Evolutionary conservation across 2,797 vertebrate species (phyloP).

Genomic region (Gouania willdenowi): DNA sequence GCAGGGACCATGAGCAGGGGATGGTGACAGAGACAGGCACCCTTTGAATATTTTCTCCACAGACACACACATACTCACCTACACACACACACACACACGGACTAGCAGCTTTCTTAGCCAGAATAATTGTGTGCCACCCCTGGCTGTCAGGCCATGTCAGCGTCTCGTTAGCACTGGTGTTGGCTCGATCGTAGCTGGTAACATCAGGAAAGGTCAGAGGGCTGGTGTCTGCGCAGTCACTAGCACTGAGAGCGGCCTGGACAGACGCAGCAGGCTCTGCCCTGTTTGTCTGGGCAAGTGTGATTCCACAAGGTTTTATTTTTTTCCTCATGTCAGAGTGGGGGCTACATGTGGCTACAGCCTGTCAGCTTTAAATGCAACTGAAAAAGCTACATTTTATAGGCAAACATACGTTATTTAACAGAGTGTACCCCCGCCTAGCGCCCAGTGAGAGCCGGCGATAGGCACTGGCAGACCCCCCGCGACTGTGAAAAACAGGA

Average conservation of each 20-base stretch:
- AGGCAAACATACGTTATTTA: too few species aligned
- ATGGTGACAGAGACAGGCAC: too few species aligned
- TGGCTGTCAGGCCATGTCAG: constrained; percentile 64
- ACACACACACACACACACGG: constrained; percentile 5
- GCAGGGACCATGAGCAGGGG: constrained; percentile 10
- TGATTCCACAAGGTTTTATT: constrained; percentile 2
- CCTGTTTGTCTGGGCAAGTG: constrained; percentile 24
- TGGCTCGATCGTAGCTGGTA: constrained; percentile 50
- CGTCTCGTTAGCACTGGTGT: constrained; percentile 58
- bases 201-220: constrained; percentile 62
- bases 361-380: background rate
- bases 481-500: too few species aligned
- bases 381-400: background rate
- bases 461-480: too few species aligned
- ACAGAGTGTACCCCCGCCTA: too few species aligned
- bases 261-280: constrained; percentile 27
- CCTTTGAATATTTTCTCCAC: too few species aligned
- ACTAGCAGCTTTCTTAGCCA: constrained; percentile 28
- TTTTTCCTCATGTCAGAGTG: too few species aligned
- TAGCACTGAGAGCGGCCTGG: constrained; percentile 31
- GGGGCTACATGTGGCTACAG: constrained; percentile 2
- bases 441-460: too few species aligned
- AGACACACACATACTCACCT: constrained; percentile 21
- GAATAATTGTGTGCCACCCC: constrained; percentile 59
- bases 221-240: constrained; percentile 48